Base-by-base conservation (phyloP, 2,888 invertebrate genomes). In the Keiferia lycopersicella region DNA sequence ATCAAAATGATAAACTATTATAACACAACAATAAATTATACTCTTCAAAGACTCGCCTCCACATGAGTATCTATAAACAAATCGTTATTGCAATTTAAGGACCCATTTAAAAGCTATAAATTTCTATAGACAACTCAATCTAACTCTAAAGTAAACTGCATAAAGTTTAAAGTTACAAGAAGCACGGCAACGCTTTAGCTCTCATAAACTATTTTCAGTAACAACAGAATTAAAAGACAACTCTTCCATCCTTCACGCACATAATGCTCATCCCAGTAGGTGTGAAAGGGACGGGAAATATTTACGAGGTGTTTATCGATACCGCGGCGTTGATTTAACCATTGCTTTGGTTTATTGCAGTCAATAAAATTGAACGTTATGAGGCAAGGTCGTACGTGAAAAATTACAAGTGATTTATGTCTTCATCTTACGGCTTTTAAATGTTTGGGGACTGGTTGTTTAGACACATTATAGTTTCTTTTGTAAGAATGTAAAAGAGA, bases 341-440 rank as follows among this genome's bases (percentile, higher is more conserved):
- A 91, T 89, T 90, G 87, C 88, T 86, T 89, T 91, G 82, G 87
- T 91, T 88, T 90, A 91, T 91, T 88, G 87, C 86, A 88, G 87
- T 88, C 91, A 88, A 91, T 91, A 91, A 91, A 91, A 89, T 88
- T 91, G 85, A 89, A 85, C 84, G 88, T 88, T 92, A 92, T 89
- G 89, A 92, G 90, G 86, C 91, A 92, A 92, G 91, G 92, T 87
- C 91, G 89, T 80, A 80, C 80, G 83, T 84, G 88, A 87, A 87
- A 88, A 84, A 88, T 83, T 76, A 79, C 78, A 73, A 68, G 78
- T 86, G 86, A 90, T 89, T 90, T 84, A 89, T 88, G 88, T 84
- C 89, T 91, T 86, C 72, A 89, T 90, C 80, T 83, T 73, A 73
- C 71, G 77, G 81, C 82, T 77, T 75, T 75, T 74, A 74, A 71